Evolutionary conservation across 2,113 vertebrate species (phyloP).

Genomic region (Conger conger): DNA sequence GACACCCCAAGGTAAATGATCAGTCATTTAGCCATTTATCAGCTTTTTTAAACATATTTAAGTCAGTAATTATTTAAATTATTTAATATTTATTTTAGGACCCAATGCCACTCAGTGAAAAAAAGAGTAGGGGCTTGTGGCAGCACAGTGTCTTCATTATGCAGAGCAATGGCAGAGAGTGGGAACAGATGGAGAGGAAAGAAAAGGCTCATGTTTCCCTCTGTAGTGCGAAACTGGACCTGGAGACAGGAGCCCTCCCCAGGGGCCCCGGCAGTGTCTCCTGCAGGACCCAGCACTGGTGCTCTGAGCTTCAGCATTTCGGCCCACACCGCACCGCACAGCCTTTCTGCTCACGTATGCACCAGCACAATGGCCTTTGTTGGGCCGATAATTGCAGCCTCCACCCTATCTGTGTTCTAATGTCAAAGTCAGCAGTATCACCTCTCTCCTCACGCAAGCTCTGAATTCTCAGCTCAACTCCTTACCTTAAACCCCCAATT

Average conservation of each 20-base stretch:
- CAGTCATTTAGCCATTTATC: neutral
- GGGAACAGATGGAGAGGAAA: slow-evolving; percentile 14
- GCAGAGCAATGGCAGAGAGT: neutral
- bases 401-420: neutral
- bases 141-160: neutral
- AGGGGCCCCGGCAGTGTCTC: neutral
- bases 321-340: neutral
- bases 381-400: neutral
- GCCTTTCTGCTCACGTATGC: neutral
- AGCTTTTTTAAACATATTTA: neutral
- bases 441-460: neutral
- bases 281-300: neutral
- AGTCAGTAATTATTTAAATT: neutral
- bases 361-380: neutral
- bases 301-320: neutral
- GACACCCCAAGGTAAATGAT: neutral
- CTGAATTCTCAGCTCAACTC: neutral
- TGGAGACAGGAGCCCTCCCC: slow-evolving; percentile 23
- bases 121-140: neutral
- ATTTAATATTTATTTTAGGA: too few species aligned
- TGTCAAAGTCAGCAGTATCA: neutral
- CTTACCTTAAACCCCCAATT: neutral
- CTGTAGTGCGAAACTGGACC: slow-evolving; percentile 17
- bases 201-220: slow-evolving; percentile 22
- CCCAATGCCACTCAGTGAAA: neutral